Conservation (phyloP, 2,113 vertebrate genomes). For the Oriolus oriolus region DNA sequence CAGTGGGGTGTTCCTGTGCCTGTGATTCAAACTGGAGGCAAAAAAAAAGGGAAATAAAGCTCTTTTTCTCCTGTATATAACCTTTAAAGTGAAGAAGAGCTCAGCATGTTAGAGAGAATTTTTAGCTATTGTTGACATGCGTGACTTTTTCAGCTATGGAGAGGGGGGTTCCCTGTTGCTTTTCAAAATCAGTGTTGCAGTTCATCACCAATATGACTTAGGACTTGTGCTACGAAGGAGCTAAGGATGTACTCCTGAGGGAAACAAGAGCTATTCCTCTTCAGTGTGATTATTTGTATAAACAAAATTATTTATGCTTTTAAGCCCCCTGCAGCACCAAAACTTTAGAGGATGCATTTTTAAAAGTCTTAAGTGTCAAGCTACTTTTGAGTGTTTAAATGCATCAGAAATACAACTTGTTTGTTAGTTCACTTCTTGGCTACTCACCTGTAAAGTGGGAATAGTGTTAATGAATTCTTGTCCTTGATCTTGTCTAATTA, state of each 20-base stretch:
- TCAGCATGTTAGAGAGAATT: not conserved
- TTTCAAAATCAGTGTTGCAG: not conserved
- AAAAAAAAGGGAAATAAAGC: not conserved
- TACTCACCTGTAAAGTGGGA: not conserved
- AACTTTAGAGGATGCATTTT: not conserved
- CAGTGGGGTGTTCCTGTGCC: not conserved
- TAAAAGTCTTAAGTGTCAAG: not conserved
- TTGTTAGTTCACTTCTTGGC: not conserved
- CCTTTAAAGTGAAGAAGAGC: not conserved
- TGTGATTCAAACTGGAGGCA: not conserved
- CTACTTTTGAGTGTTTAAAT: not conserved
- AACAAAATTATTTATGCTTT: not conserved
- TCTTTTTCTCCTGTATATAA: not conserved
- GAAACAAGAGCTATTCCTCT: not conserved
- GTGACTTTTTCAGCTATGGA: not conserved
- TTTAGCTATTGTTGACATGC: not conserved
- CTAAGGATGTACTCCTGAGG: not conserved
- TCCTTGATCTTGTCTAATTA: not conserved
- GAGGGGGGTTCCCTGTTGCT: not conserved
- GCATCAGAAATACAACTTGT: not conserved
- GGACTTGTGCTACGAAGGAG: not conserved
- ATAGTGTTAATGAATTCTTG: not conserved
- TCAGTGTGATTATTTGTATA: not conserved
- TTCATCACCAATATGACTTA: not conserved
- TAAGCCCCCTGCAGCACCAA: not conserved